Percentiles rank a stretch among this genome's conserved stretches.
phyloP scores from a whole-genome alignment of 1,140 invertebrate species.

The Uloborus diversus region DNA sequence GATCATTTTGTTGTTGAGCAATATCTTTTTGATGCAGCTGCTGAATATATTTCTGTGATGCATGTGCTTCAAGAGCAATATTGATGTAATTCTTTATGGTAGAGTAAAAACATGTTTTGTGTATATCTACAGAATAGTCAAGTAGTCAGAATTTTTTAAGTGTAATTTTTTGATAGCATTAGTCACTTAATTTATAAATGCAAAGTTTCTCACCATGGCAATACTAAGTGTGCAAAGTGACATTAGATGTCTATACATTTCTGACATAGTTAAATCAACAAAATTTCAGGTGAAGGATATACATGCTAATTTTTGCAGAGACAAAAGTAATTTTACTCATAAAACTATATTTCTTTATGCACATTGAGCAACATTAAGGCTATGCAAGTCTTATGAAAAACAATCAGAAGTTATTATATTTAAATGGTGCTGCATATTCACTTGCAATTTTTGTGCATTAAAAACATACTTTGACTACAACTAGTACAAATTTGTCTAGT shows the following conservation, averaged over 20 bases:
- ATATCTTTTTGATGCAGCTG: conserved; percentile 6
- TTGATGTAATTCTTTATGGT: conserved; percentile 10
- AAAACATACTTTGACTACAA: too few species aligned
- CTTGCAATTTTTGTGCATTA: too few species aligned
- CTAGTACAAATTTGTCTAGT: too few species aligned
- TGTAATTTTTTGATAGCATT: conserved; percentile 25
- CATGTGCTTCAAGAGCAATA: conserved; percentile 36
- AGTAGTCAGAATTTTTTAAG: conserved; percentile 22
- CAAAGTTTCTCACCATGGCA: conserved; percentile 33
- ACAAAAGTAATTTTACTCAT: too few species aligned
- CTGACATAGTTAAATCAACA: too few species aligned
- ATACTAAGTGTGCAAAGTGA: conserved; percentile 43
- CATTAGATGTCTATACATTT: conserved; percentile 5
- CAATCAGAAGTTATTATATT: background rate
- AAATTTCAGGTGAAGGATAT: too few species aligned
- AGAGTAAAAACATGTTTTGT: conserved; percentile 25
- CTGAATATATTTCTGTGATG: conserved; percentile 46
- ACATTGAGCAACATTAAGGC: too few species aligned
- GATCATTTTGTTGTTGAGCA: background rate
- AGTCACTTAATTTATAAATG: conserved; percentile 25
- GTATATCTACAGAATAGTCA: conserved; percentile 25
- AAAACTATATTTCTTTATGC: too few species aligned
- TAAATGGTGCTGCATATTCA: background rate
- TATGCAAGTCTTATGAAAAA: too few species aligned
- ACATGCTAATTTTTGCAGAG: too few species aligned